Percentiles rank a stretch among this genome's conserved stretches.
Evolutionary conservation across 2,888 invertebrate genomes (phyloP).

Genomic region (Lucinisca nassula): DNA sequence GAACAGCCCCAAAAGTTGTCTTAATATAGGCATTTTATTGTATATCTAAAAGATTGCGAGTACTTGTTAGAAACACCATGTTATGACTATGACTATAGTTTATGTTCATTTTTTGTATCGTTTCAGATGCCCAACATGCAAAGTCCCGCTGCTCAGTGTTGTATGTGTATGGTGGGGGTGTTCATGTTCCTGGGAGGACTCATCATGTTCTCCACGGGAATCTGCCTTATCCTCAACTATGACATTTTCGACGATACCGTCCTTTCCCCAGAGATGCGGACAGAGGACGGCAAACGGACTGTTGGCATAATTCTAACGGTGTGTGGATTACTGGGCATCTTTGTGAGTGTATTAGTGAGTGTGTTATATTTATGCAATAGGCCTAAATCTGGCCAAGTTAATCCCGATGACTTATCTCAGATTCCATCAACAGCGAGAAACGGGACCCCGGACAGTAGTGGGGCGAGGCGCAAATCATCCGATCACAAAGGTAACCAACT

Average conservation of each 20-base stretch:
- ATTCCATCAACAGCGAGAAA: constrained; percentile 60
- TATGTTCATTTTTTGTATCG: not conserved
- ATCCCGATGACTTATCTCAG: constrained; percentile 62
- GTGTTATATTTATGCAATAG: constrained; percentile 76
- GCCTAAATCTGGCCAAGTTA: constrained; percentile 47
- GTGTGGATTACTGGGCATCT: constrained; percentile 73
- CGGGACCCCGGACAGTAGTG: constrained; percentile 53
- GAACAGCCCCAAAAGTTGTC: too few species aligned
- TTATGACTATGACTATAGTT: too few species aligned
- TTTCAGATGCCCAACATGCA: constrained; percentile 83
- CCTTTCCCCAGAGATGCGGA: constrained; percentile 80
- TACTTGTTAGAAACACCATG: too few species aligned
- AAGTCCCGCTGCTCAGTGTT: constrained; percentile 80
- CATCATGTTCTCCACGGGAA: constrained; percentile 81
- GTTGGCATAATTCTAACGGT: constrained; percentile 84
- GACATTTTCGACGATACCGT: constrained; percentile 78
- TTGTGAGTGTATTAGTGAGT: constrained; percentile 79
- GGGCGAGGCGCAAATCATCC: not conserved
- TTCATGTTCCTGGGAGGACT: constrained; percentile 83
- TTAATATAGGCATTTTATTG: too few species aligned
- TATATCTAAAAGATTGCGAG: too few species aligned
- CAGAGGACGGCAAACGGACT: constrained; percentile 80
- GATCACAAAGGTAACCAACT: not conserved
- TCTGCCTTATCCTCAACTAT: constrained; percentile 82
- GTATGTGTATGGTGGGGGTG: constrained; percentile 81